Percentiles rank a stretch among this genome's conserved stretches.
Evolutionary conservation across 1,140 invertebrate genomes (phyloP).

Genomic region (Pomacea maculata): DNA sequence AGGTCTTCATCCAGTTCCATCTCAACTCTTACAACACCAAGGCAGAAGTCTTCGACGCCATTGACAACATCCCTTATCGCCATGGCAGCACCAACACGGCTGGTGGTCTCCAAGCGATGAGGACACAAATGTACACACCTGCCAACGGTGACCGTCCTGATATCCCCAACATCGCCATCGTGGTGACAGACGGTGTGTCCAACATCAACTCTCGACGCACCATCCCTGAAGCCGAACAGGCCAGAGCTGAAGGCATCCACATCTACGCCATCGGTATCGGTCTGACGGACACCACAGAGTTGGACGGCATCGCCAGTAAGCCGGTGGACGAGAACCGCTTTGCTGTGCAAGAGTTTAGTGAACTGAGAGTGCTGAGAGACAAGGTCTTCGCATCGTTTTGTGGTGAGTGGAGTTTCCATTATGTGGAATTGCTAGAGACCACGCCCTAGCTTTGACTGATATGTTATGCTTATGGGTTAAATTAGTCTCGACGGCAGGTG

Average conservation of each 20-base stretch:
- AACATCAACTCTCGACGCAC: constrained; percentile 48
- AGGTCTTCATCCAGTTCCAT: constrained; percentile 42
- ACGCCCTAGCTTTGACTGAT: neutral
- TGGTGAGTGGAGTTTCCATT: constrained; percentile 24
- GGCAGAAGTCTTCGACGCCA: constrained; percentile 36
- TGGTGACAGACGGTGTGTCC: constrained; percentile 60
- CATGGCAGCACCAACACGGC: constrained; percentile 60
- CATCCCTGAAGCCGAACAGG: constrained; percentile 38
- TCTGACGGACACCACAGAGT: constrained; percentile 41
- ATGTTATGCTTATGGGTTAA: neutral
- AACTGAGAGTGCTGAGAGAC: constrained; percentile 38
- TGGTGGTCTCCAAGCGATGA: constrained; percentile 47
- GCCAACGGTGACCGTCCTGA: constrained; percentile 49
- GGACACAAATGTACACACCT: constrained; percentile 46
- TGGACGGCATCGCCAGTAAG: constrained; percentile 47
- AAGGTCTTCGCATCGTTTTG: constrained; percentile 40
- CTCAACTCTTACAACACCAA: constrained; percentile 39
- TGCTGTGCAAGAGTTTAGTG: constrained; percentile 46
- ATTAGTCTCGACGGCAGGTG: neutral
- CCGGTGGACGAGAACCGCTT: constrained; percentile 44
- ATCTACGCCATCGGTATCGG: constrained; percentile 54
- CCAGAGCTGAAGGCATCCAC: constrained; percentile 37
- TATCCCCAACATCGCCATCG: constrained; percentile 48
- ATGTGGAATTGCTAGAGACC: neutral
- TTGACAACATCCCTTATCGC: constrained; percentile 46